These are phyloP conservation scores for Rhinella marina DNA, from an alignment of 2,797 vertebrate species.

Conservation along the genomic window DNA sequence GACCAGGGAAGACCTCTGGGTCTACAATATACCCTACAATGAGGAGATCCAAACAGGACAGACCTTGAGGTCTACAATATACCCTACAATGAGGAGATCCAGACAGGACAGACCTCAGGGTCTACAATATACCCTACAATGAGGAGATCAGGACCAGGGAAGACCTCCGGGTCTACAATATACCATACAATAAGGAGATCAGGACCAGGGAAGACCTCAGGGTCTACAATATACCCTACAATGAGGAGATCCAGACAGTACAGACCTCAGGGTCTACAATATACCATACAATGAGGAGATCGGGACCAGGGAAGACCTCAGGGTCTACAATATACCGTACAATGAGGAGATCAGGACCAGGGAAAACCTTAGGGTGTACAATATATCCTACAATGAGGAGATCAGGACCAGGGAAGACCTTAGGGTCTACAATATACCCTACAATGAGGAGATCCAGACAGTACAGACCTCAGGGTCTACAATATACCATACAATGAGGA, in stretches of 20 bases:
- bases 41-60: background rate
- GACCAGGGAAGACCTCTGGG: background rate
- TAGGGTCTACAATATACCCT: background rate
- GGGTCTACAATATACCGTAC: background rate
- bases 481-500: background rate
- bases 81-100: background rate
- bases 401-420: background rate
- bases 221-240: background rate
- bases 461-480: background rate
- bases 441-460: background rate
- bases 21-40: background rate
- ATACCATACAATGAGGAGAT: background rate
- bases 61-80: background rate
- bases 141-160: background rate
- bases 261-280: background rate
- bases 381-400: too few relatives aligned
- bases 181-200: background rate
- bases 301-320: background rate
- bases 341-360: background rate
- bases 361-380: too few relatives aligned
- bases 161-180: background rate
- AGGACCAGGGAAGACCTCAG: background rate
- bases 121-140: background rate
- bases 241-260: background rate
- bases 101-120: background rate